These are phyloP conservation scores for Tetragnatha montana DNA, from an alignment of 2,888 invertebrate genomes.

Conservation along the genomic window DNA sequence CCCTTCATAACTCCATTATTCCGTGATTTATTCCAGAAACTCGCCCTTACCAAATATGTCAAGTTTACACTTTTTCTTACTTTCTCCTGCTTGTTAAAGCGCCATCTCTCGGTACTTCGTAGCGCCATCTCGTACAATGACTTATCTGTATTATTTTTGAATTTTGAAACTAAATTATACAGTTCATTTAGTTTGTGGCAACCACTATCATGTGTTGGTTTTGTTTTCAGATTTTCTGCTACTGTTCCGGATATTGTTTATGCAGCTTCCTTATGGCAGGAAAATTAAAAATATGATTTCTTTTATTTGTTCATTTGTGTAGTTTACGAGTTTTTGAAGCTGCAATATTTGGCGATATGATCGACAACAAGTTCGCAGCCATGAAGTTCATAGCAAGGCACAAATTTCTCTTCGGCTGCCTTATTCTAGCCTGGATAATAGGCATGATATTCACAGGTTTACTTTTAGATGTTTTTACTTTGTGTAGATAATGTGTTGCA, in stretches of 20 bases:
- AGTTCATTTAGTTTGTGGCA: not conserved
- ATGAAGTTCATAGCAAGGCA: constrained; percentile 68
- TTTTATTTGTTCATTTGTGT: not conserved
- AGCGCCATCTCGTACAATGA: too few relatives aligned
- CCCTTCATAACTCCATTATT: too few relatives aligned
- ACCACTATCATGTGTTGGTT: not conserved
- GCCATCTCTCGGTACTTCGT: too few relatives aligned
- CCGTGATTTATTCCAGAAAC: too few relatives aligned
- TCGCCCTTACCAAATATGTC: too few relatives aligned
- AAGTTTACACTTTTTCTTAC: too few relatives aligned
- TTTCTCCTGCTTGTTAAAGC: too few relatives aligned
- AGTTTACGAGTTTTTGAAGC: constrained; percentile 1
- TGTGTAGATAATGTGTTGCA: not conserved
- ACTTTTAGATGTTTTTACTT: constrained; percentile 42
- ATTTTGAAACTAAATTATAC: too few relatives aligned
- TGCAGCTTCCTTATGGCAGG: not conserved
- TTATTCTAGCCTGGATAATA: constrained; percentile 68
- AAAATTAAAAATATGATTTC: constrained; percentile 22
- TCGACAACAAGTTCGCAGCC: constrained; percentile 63
- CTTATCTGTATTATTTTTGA: too few relatives aligned
- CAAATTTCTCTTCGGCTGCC: constrained; percentile 65
- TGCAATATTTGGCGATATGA: constrained; percentile 37
- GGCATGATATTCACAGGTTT: constrained; percentile 71
- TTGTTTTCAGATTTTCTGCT: constrained; percentile 9
- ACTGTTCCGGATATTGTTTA: not conserved